Percentiles rank a stretch among this genome's conserved stretches.
Conservation (phyloP, 1,140 invertebrate genomes). For the Chionoecetes opilio region DNA sequence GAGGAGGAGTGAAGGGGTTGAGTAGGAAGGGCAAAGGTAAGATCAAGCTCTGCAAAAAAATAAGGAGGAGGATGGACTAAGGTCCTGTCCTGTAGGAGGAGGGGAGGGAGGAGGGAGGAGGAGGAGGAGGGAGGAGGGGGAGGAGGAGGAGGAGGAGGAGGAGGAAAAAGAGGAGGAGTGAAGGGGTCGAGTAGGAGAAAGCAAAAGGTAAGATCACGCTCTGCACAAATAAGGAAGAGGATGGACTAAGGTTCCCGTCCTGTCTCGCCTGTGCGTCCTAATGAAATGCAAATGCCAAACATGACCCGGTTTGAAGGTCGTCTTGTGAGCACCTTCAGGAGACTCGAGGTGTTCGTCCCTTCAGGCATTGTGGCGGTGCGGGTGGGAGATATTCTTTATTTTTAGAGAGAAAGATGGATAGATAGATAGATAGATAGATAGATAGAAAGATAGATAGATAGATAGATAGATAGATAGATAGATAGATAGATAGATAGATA, state of each 20-base stretch:
- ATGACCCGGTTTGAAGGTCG: not conserved
- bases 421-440: not conserved
- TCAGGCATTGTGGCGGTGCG: not conserved
- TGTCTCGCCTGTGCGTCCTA: not conserved
- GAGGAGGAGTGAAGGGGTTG: too few relatives aligned
- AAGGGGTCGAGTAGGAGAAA: too few relatives aligned
- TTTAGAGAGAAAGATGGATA: not conserved
- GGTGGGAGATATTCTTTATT: too few relatives aligned
- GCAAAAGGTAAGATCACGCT: too few relatives aligned
- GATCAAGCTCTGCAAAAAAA: too few relatives aligned
- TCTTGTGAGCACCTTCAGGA: not conserved
- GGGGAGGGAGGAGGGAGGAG: too few relatives aligned
- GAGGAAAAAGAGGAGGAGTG: too few relatives aligned
- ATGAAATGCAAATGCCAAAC: constrained; percentile 10
- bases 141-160: not conserved
- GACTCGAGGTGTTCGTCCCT: not conserved
- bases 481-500: not conserved
- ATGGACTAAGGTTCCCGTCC: too few relatives aligned
- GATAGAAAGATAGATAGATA: not conserved
- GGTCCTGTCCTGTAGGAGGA: too few relatives aligned
- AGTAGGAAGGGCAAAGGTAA: too few relatives aligned
- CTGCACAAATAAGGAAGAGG: too few relatives aligned
- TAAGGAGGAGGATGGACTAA: too few relatives aligned
- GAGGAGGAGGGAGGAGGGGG: not conserved
- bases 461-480: not conserved